A percentile compares a stretch with the other conserved stretches of the same genome.
Evolutionary conservation across 1,140 invertebrate genomes (phyloP).

Genomic region (Drosophila serrata): DNA sequence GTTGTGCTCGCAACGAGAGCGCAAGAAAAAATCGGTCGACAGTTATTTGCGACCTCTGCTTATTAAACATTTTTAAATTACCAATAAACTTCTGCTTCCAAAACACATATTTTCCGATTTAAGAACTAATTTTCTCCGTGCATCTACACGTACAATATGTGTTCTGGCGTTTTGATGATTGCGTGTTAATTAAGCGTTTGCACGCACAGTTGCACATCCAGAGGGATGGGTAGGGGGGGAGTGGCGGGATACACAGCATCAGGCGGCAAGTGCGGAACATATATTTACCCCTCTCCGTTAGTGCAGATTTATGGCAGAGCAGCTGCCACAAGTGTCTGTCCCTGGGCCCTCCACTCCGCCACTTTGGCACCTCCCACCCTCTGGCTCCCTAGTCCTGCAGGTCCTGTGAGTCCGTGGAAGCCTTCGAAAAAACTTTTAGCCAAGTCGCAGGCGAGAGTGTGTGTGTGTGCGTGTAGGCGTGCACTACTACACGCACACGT

Average conservation of each 20-base stretch:
- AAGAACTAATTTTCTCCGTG: neutral
- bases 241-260: too few species aligned
- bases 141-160: constrained; percentile 1
- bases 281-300: constrained; percentile 46
- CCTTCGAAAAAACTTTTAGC: constrained; percentile 30
- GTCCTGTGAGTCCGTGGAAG: constrained; percentile 14
- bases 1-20: too few species aligned
- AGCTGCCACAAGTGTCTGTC: constrained; percentile 53
- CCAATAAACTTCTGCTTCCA: neutral
- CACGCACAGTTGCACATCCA: constrained; percentile 65
- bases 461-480: constrained; percentile 27
- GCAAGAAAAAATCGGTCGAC: too few species aligned
- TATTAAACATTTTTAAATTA: neutral
- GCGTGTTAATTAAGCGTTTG: constrained; percentile 75
- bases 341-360: constrained; percentile 13
- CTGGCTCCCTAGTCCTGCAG: constrained; percentile 8
- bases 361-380: constrained; percentile 19
- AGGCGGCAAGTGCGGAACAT: constrained; percentile 46
- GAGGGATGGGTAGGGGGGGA: too few species aligned
- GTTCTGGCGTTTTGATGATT: constrained; percentile 57
- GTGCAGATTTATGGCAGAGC: constrained; percentile 60
- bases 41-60: too few species aligned
- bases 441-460: constrained; percentile 16
- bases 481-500: constrained; percentile 56
- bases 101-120: neutral